Evolutionary conservation across 2,113 vertebrate species (phyloP).

Genomic region (Xenopus laevis): DNA sequence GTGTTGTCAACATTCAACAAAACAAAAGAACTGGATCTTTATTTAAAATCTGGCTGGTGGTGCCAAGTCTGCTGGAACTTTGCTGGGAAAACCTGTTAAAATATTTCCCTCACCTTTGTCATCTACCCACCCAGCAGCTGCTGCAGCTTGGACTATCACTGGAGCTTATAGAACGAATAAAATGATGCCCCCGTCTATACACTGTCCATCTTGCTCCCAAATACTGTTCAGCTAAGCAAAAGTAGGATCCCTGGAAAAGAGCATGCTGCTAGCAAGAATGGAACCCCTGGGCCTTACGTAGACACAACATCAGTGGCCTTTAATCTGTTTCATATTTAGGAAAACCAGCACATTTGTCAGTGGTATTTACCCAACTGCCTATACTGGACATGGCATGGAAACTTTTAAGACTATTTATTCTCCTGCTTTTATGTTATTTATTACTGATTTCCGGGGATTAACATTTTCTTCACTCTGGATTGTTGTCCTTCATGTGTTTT

Average conservation of each 20-base stretch:
- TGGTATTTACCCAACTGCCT: slow-evolving; percentile 13
- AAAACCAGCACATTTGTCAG: slow-evolving; percentile 14
- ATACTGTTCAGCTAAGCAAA: not conserved
- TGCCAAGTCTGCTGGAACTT: slow-evolving; percentile 93
- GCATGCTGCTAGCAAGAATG: slow-evolving; percentile 35
- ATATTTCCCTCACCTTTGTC: slow-evolving; percentile 80
- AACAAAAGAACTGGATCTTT: slow-evolving; percentile 95
- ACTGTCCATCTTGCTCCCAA: not conserved
- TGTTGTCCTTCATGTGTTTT: not conserved
- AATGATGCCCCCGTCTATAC: slow-evolving; percentile 60
- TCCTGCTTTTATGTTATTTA: slow-evolving; percentile 32
- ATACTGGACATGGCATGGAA: slow-evolving; percentile 4
- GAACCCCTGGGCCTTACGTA: slow-evolving; percentile 24
- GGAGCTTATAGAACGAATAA: slow-evolving; percentile 90
- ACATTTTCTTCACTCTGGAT: not conserved
- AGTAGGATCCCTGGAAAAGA: slow-evolving; percentile 1
- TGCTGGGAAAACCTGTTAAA: slow-evolving; percentile 91
- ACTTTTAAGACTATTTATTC: slow-evolving; percentile 7
- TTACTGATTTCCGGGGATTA: not conserved
- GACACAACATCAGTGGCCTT: slow-evolving; percentile 33
- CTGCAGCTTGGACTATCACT: slow-evolving; percentile 92
- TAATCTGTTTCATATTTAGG: slow-evolving; percentile 28
- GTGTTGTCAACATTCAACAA: slow-evolving; percentile 93
- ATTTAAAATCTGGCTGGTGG: slow-evolving; percentile 95
- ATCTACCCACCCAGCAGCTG: slow-evolving; percentile 77